Conservation (phyloP, 2,888 invertebrate genomes). For the Lamellibrachia columna region DNA sequence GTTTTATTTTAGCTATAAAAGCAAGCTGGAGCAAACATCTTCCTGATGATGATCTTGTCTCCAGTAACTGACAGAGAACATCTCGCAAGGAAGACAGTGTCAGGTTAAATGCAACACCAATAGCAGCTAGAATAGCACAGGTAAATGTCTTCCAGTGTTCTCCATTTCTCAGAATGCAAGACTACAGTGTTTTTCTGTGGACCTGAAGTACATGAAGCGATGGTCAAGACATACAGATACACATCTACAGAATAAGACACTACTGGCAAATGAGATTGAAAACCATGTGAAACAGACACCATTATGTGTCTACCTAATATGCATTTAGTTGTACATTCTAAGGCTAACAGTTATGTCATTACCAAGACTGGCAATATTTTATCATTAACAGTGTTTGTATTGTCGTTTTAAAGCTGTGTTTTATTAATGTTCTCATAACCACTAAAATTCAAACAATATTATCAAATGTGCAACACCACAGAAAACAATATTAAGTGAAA, state of each 20-base stretch:
- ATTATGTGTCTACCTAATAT: no score
- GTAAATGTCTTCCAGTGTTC: not conserved
- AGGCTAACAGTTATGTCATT: no score
- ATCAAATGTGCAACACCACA: no score
- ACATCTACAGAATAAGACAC: not conserved
- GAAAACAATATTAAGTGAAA: no score
- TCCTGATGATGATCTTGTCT: not conserved
- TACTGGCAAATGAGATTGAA: no score
- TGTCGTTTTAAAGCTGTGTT: no score
- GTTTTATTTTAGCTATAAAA: conserved; percentile 16
- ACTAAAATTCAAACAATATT: no score
- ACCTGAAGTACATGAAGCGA: not conserved
- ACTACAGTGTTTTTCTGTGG: not conserved
- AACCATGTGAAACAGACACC: no score
- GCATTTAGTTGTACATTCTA: no score
- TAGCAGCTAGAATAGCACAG: not conserved
- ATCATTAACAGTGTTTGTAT: no score
- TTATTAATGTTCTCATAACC: no score
- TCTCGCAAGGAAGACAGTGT: not conserved
- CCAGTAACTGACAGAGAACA: not conserved
- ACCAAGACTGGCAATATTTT: no score
- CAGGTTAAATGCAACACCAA: not conserved
- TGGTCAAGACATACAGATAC: not conserved
- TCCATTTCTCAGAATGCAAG: not conserved
- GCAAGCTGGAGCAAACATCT: not conserved